A percentile compares a stretch with the other conserved stretches of the same genome.
phyloP scores from a whole-genome alignment of 2,113 vertebrate species.

The Euleptes europaea region DNA sequence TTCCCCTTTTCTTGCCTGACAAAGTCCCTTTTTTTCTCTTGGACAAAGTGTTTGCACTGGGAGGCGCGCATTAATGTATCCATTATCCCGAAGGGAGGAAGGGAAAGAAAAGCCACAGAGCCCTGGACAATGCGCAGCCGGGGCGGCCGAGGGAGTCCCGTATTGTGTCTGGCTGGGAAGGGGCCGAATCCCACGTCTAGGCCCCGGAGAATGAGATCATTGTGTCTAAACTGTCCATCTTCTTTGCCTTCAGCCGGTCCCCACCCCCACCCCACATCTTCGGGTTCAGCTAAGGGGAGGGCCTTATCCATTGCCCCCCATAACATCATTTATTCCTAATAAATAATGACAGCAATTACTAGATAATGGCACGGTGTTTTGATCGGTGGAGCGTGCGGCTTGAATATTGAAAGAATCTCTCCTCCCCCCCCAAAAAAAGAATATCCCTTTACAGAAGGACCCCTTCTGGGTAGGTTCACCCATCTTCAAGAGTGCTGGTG shows the following conservation, averaged over 20 bases:
- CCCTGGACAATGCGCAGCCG: conserved; percentile 82
- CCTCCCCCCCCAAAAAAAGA: too few species aligned
- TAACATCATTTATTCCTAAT: too few species aligned
- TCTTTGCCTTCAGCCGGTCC: neutral
- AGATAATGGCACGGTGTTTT: too few species aligned
- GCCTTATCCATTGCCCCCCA: too few species aligned
- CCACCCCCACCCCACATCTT: neutral
- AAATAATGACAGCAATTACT: too few species aligned
- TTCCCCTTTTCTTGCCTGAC: conserved; percentile 13
- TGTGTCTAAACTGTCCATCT: conserved; percentile 84
- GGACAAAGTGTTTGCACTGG: conserved; percentile 75
- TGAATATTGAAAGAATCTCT: too few species aligned
- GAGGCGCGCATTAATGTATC: conserved; percentile 73
- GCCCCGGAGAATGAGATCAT: conserved; percentile 86
- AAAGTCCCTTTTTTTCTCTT: conserved; percentile 69
- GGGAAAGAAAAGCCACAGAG: conserved; percentile 64
- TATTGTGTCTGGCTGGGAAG: conserved; percentile 84
- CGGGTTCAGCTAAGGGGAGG: neutral
- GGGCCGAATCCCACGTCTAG: conserved; percentile 75
- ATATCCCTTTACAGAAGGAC: too few species aligned
- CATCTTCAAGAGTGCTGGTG: too few species aligned
- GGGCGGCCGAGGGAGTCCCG: conserved; percentile 75
- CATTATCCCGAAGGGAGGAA: conserved; percentile 71
- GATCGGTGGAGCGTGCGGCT: too few species aligned
- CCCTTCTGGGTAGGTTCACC: too few species aligned